Conservation (phyloP, 2,797 vertebrate genomes). For the Mionectes olivaceus region DNA sequence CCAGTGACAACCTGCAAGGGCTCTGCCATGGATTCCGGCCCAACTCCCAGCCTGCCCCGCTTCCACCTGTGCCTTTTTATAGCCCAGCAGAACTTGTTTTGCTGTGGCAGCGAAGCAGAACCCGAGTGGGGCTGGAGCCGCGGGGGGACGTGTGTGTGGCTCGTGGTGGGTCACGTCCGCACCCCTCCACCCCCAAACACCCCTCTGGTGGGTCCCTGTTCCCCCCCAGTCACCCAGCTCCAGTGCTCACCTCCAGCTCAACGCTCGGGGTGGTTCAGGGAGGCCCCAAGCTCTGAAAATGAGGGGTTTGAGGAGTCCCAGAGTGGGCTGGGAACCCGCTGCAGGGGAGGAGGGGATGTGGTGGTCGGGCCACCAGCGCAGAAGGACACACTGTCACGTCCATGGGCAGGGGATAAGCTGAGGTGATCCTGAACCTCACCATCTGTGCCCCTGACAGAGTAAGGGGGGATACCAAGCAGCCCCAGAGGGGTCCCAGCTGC, state of each 20-base stretch:
- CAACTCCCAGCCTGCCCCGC: conserved; percentile 26
- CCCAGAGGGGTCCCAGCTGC: background rate
- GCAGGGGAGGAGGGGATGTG: background rate
- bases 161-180: background rate
- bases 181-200: fast-evolving
- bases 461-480: background rate
- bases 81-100: conserved; percentile 67
- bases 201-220: fast-evolving
- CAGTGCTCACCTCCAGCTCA: fast-evolving
- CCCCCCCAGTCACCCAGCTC: fast-evolving
- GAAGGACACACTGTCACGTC: background rate
- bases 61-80: conserved; percentile 44
- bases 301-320: background rate
- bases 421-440: fast-evolving
- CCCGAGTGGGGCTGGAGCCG: conserved; percentile 4
- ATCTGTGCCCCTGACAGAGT: background rate
- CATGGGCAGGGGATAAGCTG: fast-evolving
- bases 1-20: conserved; percentile 32
- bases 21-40: conserved; percentile 42
- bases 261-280: fast-evolving
- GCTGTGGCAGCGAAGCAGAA: conserved; percentile 47
- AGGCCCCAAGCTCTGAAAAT: background rate
- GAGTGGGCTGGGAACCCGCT: background rate
- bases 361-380: background rate
- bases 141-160: background rate